Percentiles rank a stretch among this genome's conserved stretches.
Evolutionary conservation across 2,888 invertebrate species (phyloP).

Genomic region (Caenorhabditis uteleia): DNA sequence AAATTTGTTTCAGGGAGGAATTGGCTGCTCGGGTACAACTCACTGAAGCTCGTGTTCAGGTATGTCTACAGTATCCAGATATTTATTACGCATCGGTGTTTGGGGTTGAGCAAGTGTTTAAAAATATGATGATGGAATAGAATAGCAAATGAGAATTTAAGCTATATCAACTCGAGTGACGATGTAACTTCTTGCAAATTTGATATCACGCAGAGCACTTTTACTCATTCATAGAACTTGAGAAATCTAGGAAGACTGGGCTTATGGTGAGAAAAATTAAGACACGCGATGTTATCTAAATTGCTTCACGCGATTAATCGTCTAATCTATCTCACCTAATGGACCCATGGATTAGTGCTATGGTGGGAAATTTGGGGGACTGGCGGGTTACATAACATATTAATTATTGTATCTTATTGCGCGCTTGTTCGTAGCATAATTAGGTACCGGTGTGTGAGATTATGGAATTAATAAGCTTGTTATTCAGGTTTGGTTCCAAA

Average conservation of each 20-base stretch:
- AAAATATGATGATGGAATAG: background rate
- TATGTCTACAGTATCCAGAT: slow-evolving; percentile 20
- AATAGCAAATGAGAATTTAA: too few species aligned
- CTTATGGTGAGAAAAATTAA: slow-evolving; percentile 5
- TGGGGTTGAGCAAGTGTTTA: background rate
- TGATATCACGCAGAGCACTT: too few species aligned
- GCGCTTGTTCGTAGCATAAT: slow-evolving; percentile 12
- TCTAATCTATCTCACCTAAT: too few species aligned
- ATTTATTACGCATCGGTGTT: background rate
- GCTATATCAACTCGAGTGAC: too few species aligned
- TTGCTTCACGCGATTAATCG: slow-evolving; percentile 41
- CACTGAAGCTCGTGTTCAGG: slow-evolving; percentile 69
- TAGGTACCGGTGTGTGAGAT: background rate
- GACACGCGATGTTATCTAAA: slow-evolving; percentile 41
- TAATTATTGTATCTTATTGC: slow-evolving; percentile 5
- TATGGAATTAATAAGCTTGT: background rate
- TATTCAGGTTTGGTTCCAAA: slow-evolving; percentile 67
- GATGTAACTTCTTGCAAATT: too few species aligned
- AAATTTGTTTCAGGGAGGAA: slow-evolving; percentile 67
- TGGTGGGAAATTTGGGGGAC: background rate
- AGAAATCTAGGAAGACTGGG: too few species aligned
- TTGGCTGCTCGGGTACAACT: slow-evolving; percentile 67
- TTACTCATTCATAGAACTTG: too few species aligned
- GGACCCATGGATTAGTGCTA: too few species aligned
- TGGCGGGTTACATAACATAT: slow-evolving; percentile 1